phyloP scores from a whole-genome alignment of 2,797 vertebrate species.

The Crocidura indochinensis region DNA sequence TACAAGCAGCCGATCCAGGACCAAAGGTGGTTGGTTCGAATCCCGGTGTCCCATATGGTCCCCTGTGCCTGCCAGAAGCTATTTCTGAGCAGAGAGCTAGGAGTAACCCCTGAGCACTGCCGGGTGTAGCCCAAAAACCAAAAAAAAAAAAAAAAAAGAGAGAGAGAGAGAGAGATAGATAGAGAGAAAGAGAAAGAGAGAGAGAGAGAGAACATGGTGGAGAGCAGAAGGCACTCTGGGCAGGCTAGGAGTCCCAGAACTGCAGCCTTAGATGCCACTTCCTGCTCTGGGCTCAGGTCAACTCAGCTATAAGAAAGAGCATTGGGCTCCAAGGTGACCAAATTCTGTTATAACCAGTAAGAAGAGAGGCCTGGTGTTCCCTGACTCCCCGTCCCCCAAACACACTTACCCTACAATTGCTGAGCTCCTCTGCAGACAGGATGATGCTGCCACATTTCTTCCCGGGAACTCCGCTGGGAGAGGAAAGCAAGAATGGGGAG shows the following conservation, averaged over 20 bases:
- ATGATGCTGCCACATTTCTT: constrained; percentile 97
- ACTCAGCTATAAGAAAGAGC: not conserved
- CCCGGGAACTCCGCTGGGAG: constrained; percentile 93
- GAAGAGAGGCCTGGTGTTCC: not conserved
- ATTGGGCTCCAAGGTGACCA: not conserved
- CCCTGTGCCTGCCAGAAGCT: too few relatives aligned
- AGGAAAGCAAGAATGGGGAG: constrained; percentile 66
- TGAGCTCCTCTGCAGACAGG: constrained; percentile 96
- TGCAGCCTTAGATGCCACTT: not conserved
- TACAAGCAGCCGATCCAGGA: too few relatives aligned
- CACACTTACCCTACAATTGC: constrained; percentile 96
- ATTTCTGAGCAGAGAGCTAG: too few relatives aligned
- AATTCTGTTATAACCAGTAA: too few relatives aligned
- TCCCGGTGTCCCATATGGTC: too few relatives aligned
- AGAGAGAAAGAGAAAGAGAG: too few relatives aligned
- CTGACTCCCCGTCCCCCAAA: rapidly evolving
- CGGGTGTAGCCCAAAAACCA: not conserved
- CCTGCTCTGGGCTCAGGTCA: not conserved
- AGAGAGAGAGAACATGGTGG: not conserved
- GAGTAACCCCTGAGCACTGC: too few relatives aligned
- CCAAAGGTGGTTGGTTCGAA: too few relatives aligned
- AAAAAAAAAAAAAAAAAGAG: not conserved
- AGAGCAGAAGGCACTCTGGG: not conserved
- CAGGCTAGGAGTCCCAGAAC: too few relatives aligned
- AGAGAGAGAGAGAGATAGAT: too few relatives aligned